Evolutionary conservation across 1,140 invertebrate species (phyloP).

Genomic region (Trachelipus rathkii): DNA sequence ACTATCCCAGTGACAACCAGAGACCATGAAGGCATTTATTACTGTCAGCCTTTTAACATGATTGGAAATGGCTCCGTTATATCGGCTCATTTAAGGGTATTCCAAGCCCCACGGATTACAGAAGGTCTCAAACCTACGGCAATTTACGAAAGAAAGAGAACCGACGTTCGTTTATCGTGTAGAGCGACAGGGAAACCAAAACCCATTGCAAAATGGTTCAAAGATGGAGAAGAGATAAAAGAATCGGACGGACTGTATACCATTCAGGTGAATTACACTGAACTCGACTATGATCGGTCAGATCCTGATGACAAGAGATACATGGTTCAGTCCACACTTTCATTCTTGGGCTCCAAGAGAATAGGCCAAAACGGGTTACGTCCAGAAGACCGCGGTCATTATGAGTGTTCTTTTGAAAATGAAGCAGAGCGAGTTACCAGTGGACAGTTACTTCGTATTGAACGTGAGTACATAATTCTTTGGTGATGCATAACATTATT

Average conservation of each 20-base stretch:
- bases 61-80: constrained; percentile 77
- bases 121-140: constrained; percentile 76
- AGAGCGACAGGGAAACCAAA: constrained; percentile 80
- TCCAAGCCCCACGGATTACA: constrained; percentile 78
- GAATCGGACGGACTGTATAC: constrained; percentile 58
- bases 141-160: constrained; percentile 72
- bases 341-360: constrained; percentile 70
- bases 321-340: constrained; percentile 75
- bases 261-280: constrained; percentile 68
- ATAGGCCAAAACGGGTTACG: constrained; percentile 67
- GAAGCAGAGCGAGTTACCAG: constrained; percentile 79
- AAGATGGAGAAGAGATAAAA: constrained; percentile 70
- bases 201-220: constrained; percentile 76
- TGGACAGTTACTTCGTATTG: constrained; percentile 81
- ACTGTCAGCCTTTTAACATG: constrained; percentile 82
- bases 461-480: constrained; percentile 62
- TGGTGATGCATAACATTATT: too few species aligned
- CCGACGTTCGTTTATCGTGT: constrained; percentile 73
- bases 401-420: constrained; percentile 83
- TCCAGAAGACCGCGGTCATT: constrained; percentile 76
- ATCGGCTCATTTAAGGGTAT: constrained; percentile 74
- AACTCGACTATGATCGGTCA: constrained; percentile 52
- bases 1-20: constrained; percentile 70
- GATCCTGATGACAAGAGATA: constrained; percentile 60
- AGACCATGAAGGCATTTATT: constrained; percentile 70